Base-by-base conservation (phyloP, 2,113 vertebrate species). In the Hyperoodon ampullatus region DNA sequence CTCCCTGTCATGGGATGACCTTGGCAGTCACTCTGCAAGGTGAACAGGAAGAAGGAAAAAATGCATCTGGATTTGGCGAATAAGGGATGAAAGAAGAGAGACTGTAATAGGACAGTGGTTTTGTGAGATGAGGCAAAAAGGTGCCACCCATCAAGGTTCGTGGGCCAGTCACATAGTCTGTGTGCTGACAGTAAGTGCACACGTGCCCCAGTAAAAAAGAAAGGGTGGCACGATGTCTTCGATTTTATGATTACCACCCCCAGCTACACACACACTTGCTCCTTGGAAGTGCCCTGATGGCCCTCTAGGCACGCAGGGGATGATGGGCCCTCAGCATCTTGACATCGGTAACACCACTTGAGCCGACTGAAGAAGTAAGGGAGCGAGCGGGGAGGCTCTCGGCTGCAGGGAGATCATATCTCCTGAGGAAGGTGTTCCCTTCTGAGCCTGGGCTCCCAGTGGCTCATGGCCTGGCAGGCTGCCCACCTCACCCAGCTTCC, bases 11-110 rank as follows among this genome's bases (percentile, higher is more conserved):
- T 3, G 12, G 39, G 68, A 61, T 72, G 90, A 94, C 96, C 94
- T 97, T 88, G 77, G 82, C 39, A 63, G 72, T 53, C 55, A 82
- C 26, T 65, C 66, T 21, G 63, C 82, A 90, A 93, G 74, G 88
- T 84, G 68, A 87, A 80, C 18, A 55, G 55, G 68, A 86, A 55
- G 44, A 61, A 87, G 85, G 42, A 87, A 35, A 63, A 81, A 61
- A 78, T 33, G 39, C 13, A 13, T 68, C 39, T 12, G 24, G 4
- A 61, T 39, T 1, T 70, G 81, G 42, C 14, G 58, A 72, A 72
- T 12, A 39, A 88, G 3, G 30, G 47, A 88, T 42, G 33, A 75
- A 58, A 60, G 78, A 87, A 82, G 70, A 81, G 24, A 94, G 11
- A 30, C 39, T 65, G 14, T 14, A 72, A 47, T 3, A 72, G 55